Conservation (phyloP, 2,113 vertebrate species). For the Alethe diademata region DNA sequence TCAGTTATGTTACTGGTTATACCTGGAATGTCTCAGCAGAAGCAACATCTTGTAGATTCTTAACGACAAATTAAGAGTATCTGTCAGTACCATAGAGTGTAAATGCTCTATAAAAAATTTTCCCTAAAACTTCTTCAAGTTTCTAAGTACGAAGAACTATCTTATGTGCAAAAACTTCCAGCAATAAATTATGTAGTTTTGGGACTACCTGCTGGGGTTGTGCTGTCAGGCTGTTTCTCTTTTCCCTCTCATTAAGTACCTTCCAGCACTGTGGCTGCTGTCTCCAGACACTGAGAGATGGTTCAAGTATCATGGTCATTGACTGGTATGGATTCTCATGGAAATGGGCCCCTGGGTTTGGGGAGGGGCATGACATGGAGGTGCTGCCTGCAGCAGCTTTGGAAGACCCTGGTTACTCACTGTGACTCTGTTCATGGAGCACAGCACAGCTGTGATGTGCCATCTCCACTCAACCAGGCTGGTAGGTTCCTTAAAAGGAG, state of each 20-base stretch:
- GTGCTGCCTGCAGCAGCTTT: neutral
- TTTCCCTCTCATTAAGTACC: neutral
- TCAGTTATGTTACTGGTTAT: neutral
- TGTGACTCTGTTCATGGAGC: rapidly evolving
- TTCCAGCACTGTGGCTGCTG: neutral
- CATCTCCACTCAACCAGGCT: neutral
- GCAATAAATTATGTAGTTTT: neutral
- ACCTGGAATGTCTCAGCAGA: neutral
- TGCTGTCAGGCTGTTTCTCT: neutral
- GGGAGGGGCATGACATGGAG: rapidly evolving
- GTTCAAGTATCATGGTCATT: neutral
- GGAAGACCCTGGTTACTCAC: rapidly evolving
- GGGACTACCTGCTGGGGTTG: neutral
- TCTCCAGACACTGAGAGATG: neutral
- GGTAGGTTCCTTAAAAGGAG: neutral
- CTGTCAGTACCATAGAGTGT: rapidly evolving
- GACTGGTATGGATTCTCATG: neutral
- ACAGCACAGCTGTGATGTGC: rapidly evolving
- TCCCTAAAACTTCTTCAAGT: neutral
- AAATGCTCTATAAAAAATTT: neutral
- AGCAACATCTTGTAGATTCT: neutral
- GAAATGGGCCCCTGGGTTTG: neutral
- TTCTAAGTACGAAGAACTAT: neutral
- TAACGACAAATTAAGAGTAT: neutral
- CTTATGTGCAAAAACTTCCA: neutral